These are phyloP conservation scores for Poeciliopsis occidentalis DNA, from an alignment of 2,113 vertebrate genomes.

Conservation along the genomic window DNA sequence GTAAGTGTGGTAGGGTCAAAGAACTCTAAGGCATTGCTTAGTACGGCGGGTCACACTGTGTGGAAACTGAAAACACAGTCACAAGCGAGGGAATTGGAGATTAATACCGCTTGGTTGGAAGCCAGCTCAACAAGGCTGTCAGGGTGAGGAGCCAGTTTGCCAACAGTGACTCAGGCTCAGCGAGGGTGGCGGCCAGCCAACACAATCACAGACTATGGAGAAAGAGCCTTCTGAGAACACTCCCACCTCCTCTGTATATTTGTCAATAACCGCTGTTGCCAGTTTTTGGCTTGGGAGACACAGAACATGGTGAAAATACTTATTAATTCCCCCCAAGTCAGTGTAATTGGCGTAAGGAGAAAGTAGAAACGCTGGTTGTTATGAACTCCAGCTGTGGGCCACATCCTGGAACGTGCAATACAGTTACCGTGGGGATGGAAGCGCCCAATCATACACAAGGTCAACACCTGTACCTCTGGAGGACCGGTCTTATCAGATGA, in stretches of 20 bases:
- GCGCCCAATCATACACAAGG: no score
- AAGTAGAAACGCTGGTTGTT: no score
- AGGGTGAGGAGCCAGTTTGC: constrained; percentile 45
- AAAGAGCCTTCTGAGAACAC: constrained; percentile 43
- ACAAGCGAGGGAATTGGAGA: constrained; percentile 35
- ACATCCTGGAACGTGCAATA: not conserved
- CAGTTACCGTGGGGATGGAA: no score
- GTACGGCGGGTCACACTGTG: constrained; percentile 3
- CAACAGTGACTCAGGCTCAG: constrained; percentile 58
- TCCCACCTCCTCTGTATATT: constrained; percentile 10
- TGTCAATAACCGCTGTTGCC: constrained; percentile 17
- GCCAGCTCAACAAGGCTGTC: constrained; percentile 55
- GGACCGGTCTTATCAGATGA: no score
- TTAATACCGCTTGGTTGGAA: constrained; percentile 44
- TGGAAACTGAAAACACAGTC: constrained; percentile 27
- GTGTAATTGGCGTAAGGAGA: not conserved
- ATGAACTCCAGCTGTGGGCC: not conserved
- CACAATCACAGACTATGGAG: constrained; percentile 42
- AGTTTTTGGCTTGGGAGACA: not conserved
- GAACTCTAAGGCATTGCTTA: constrained; percentile 13
- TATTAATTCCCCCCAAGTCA: not conserved
- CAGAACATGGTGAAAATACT: not conserved
- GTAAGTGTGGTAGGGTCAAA: not conserved
- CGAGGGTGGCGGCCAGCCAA: constrained; percentile 46
- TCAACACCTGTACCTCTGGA: no score